Evolutionary conservation across 1,140 invertebrate genomes (phyloP).

Genomic region (Drosophila sproati): DNA sequence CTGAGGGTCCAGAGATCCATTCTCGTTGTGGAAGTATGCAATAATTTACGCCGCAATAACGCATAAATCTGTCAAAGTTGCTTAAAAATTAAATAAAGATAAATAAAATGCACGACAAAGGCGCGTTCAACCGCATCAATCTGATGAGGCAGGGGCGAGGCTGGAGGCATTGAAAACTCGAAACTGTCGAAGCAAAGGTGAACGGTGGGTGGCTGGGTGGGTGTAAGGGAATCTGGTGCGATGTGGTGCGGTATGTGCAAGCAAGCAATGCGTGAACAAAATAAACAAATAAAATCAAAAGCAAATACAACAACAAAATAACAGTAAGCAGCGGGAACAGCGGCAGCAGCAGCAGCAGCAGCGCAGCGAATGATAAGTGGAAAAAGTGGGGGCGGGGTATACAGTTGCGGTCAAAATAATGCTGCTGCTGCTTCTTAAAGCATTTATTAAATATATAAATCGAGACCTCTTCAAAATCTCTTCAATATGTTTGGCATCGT

Average conservation of each 20-base stretch:
- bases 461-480: too few relatives aligned
- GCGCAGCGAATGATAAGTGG: not conserved
- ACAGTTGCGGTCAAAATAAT: too few relatives aligned
- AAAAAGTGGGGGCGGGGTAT: too few relatives aligned
- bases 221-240: too few relatives aligned
- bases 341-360: too few relatives aligned
- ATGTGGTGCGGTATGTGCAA: not conserved
- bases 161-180: slow-evolving; percentile 17
- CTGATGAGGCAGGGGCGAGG: slow-evolving; percentile 9
- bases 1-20: slow-evolving; percentile 1
- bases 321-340: not conserved
- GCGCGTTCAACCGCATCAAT: slow-evolving; percentile 61
- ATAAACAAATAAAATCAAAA: slow-evolving; percentile 58
- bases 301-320: slow-evolving; percentile 24
- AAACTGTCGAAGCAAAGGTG: slow-evolving; percentile 29
- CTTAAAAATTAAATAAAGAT: slow-evolving; percentile 76
- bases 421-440: too few relatives aligned
- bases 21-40: slow-evolving; percentile 49
- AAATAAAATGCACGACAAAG: slow-evolving; percentile 68
- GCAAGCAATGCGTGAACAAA: slow-evolving; percentile 46
- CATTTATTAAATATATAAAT: too few relatives aligned
- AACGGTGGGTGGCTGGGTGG: not conserved
- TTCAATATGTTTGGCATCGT: too few relatives aligned
- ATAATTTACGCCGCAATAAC: slow-evolving; percentile 73
- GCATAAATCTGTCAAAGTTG: slow-evolving; percentile 77